phyloP scores from a whole-genome alignment of 2,888 invertebrate genomes.

The Acanthopleura granulata region DNA sequence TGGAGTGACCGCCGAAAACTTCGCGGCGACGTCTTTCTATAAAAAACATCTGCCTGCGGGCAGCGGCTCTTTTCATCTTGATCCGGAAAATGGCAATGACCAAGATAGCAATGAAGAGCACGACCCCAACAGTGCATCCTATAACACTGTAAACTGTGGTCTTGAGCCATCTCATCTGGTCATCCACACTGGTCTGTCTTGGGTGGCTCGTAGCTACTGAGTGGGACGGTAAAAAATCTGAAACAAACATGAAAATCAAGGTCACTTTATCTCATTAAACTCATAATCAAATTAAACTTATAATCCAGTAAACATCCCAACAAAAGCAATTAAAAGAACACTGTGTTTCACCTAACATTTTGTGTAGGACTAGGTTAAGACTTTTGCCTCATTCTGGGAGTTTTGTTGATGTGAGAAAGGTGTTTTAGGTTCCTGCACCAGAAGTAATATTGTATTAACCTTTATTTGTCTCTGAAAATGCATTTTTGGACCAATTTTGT shows the following conservation, averaged over 20 bases:
- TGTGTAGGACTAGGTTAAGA: too few species aligned
- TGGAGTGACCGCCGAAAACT: constrained; percentile 26
- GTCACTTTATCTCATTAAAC: too few species aligned
- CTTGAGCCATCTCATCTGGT: constrained; percentile 54
- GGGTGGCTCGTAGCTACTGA: constrained; percentile 21
- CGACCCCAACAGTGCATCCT: constrained; percentile 56
- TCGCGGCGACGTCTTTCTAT: neutral
- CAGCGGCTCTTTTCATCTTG: constrained; percentile 54
- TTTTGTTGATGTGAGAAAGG: too few species aligned
- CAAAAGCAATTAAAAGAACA: too few species aligned
- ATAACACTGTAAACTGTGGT: constrained; percentile 59
- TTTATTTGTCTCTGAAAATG: too few species aligned
- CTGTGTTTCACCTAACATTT: too few species aligned
- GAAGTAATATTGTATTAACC: too few species aligned
- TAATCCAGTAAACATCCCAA: too few species aligned
- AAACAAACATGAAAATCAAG: neutral
- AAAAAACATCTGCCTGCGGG: constrained; percentile 28
- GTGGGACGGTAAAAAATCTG: constrained; percentile 2
- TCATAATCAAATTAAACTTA: too few species aligned
- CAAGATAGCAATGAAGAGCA: constrained; percentile 57
- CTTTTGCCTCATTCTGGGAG: too few species aligned
- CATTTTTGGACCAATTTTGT: too few species aligned
- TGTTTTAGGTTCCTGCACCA: too few species aligned
- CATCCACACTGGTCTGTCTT: constrained; percentile 30
- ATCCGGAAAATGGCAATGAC: constrained; percentile 57